phyloP scores from a whole-genome alignment of 2,797 vertebrate species.

The Ctenopoma multispine region DNA sequence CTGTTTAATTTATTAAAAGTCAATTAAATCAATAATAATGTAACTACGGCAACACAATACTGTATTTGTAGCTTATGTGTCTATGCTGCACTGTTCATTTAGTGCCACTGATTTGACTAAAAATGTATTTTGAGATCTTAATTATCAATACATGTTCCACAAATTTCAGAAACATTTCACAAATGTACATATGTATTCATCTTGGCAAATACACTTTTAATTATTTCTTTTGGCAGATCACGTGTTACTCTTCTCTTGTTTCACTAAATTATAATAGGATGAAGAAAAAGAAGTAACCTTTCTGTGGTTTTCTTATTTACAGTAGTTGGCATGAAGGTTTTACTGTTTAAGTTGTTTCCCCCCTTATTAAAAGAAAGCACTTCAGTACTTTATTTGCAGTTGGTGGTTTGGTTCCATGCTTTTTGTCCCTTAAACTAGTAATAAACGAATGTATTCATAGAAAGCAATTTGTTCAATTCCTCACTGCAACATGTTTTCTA shows the following conservation, averaged over 20 bases:
- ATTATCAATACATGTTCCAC: not conserved
- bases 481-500: conserved; percentile 58
- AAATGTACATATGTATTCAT: not conserved
- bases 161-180: not conserved
- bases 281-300: conserved; percentile 6
- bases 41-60: too few species aligned
- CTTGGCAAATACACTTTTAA: not conserved
- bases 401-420: not conserved
- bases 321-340: too few species aligned
- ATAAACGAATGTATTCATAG: conserved; percentile 69
- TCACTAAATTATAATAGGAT: not conserved
- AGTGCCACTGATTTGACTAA: not conserved
- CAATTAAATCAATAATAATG: not conserved
- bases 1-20: conserved; percentile 5
- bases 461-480: conserved; percentile 68
- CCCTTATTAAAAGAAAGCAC: not conserved
- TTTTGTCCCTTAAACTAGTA: conserved; percentile 5
- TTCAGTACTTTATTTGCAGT: not conserved
- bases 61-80: not conserved
- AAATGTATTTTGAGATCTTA: not conserved
- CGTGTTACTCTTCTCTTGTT: not conserved
- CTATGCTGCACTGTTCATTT: not conserved
- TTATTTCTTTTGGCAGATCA: not conserved
- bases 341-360: not conserved
- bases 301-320: not conserved